Percentiles rank a stretch among this genome's conserved stretches.
phyloP scores from a whole-genome alignment of 1,140 invertebrate species.

The Pemphigus obesinymphae region DNA sequence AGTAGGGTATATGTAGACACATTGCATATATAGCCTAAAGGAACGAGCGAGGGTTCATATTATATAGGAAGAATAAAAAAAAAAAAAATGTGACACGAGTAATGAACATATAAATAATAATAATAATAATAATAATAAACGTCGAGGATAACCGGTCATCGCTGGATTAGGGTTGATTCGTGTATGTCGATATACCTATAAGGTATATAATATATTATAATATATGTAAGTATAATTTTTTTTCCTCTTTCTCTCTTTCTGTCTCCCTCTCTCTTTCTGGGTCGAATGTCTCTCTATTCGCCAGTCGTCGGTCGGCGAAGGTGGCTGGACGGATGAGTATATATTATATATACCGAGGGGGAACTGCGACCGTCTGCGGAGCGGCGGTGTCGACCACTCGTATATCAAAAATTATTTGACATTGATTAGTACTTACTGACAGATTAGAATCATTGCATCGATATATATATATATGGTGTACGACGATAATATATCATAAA shows the following conservation, averaged over 20 bases:
- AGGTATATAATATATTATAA: not conserved
- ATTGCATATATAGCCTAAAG: not conserved
- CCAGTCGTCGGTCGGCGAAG: too few species aligned
- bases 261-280: not conserved
- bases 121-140: not conserved
- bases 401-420: slow-evolving; percentile 38
- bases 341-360: too few species aligned
- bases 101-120: not conserved
- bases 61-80: not conserved
- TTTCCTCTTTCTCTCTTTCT: not conserved
- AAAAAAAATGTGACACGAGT: not conserved
- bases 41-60: not conserved
- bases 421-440: slow-evolving; percentile 40
- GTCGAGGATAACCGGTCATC: slow-evolving; percentile 10
- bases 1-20: not conserved
- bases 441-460: slow-evolving; percentile 29
- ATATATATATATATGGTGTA: not conserved
- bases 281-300: not conserved
- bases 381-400: not conserved
- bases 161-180: not conserved
- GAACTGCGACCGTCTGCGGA: not conserved
- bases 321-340: too few species aligned
- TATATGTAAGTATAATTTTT: not conserved
- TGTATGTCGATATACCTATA: not conserved
- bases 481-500: not conserved